These are phyloP conservation scores for Clarias gariepinus DNA, from an alignment of 2,113 vertebrate species.

Conservation along the genomic window DNA sequence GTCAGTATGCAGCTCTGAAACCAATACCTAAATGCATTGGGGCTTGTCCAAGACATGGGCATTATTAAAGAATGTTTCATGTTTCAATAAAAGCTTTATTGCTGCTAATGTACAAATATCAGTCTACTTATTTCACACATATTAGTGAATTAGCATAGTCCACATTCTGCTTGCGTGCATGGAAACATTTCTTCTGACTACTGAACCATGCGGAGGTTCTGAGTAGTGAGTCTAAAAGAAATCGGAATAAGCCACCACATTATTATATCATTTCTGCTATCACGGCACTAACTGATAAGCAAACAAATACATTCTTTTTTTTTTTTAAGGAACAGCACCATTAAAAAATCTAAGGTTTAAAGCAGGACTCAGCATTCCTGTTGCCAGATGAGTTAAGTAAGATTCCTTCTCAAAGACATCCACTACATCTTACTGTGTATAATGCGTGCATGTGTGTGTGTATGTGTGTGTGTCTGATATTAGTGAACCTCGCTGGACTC, in stretches of 20 bases:
- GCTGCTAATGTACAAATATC: conserved; percentile 4
- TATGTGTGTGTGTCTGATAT: neutral
- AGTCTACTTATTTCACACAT: neutral
- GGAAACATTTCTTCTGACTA: neutral
- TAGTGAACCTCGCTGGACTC: neutral
- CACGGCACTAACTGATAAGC: neutral
- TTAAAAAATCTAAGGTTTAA: neutral
- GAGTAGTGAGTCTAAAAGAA: neutral
- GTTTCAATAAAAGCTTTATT: conserved; percentile 33
- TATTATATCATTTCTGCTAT: neutral
- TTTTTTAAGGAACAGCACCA: neutral
- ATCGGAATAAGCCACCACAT: neutral
- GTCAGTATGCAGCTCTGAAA: conserved; percentile 42
- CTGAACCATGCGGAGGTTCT: neutral
- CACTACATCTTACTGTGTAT: neutral
- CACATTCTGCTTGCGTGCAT: neutral
- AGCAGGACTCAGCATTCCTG: conserved; percentile 11
- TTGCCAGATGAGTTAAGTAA: conserved; percentile 8
- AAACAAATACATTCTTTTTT: neutral
- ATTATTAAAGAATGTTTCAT: conserved; percentile 51
- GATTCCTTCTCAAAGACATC: neutral
- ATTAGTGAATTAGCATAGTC: neutral
- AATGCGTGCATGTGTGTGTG: too few relatives aligned
- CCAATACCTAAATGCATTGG: conserved; percentile 43
- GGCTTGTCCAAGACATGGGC: conserved; percentile 33